phyloP scores from a whole-genome alignment of 2,113 vertebrate genomes.

The Perca fluviatilis region DNA sequence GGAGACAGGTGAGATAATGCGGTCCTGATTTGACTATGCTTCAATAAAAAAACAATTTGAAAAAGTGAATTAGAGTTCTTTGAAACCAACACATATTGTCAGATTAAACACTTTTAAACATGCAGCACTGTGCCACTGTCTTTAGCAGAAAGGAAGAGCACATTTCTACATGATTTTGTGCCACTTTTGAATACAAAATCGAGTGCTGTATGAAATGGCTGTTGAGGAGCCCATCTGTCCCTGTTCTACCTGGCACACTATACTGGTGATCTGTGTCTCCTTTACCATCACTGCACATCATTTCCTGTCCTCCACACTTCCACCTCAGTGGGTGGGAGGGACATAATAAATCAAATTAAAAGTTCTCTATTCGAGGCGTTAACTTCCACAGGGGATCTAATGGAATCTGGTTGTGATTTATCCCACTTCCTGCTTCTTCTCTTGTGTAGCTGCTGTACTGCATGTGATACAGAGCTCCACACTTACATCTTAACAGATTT shows the following conservation, averaged over 20 bases:
- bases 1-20: neutral
- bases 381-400: slow-evolving; percentile 41
- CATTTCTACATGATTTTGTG: neutral
- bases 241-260: slow-evolving; percentile 27
- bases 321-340: slow-evolving; percentile 33
- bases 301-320: slow-evolving; percentile 46
- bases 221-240: slow-evolving; percentile 20
- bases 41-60: neutral
- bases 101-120: neutral
- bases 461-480: slow-evolving; percentile 2
- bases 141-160: neutral
- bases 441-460: slow-evolving; percentile 28
- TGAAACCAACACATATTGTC: neutral
- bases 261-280: slow-evolving; percentile 1
- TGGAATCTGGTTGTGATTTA: slow-evolving; percentile 58
- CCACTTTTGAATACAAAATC: neutral
- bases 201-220: too few species aligned
- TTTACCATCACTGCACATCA: slow-evolving; percentile 34
- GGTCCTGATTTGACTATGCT: neutral
- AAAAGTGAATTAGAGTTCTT: neutral
- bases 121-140: neutral
- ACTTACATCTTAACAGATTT: slow-evolving; percentile 26
- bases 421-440: slow-evolving; percentile 52
- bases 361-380: slow-evolving; percentile 33
- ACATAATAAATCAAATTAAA: slow-evolving; percentile 57